Conservation (phyloP, 2,797 vertebrate species). For the Oceanodroma leucorhoa region DNA sequence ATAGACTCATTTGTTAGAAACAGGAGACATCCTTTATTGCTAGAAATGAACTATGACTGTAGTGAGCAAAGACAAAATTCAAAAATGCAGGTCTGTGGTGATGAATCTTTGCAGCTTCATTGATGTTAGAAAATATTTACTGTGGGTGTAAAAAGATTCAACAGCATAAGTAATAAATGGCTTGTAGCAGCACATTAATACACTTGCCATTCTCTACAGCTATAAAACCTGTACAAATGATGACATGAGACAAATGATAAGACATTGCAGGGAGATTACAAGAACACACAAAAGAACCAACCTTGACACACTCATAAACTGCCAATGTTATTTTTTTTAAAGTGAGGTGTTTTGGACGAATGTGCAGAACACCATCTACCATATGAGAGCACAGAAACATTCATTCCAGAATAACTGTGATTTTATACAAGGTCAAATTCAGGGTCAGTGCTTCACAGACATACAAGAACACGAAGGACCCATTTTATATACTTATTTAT, state of each 20-base stretch:
- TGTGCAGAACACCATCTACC: not conserved
- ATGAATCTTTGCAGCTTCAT: constrained; percentile 3
- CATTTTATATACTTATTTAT: not conserved
- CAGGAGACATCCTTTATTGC: not conserved
- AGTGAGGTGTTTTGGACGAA: not conserved
- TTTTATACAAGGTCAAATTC: not conserved
- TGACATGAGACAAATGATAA: not conserved
- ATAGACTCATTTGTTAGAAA: not conserved
- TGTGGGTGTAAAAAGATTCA: constrained; percentile 1
- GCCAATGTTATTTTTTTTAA: not conserved
- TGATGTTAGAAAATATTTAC: constrained; percentile 43
- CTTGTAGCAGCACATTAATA: not conserved
- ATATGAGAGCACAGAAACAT: not conserved
- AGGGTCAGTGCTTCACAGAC: not conserved
- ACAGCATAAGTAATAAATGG: constrained; percentile 17
- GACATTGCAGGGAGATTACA: not conserved
- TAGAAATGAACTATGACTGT: not conserved
- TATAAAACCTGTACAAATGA: constrained; percentile 22
- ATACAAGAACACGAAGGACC: not conserved
- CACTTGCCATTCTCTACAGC: not conserved
- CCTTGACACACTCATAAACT: not conserved
- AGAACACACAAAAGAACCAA: not conserved
- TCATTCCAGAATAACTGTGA: not conserved
- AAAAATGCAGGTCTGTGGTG: not conserved
- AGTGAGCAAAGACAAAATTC: not conserved